Base-by-base conservation (phyloP, 2,888 invertebrate species). In the Spodoptera exigua region DNA sequence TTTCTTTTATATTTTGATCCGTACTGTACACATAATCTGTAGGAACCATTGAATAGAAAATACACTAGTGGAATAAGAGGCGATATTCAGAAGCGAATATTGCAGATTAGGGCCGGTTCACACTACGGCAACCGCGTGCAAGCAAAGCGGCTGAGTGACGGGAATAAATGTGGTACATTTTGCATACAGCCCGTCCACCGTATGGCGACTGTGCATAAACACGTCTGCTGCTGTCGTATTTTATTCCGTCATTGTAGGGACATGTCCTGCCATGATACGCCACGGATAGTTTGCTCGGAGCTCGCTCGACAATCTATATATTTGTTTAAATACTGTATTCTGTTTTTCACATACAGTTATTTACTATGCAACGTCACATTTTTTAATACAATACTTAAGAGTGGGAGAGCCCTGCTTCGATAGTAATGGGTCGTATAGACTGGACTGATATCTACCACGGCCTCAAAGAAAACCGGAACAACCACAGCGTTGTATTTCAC, bases 141-240 rank as follows among this genome's bases (percentile, higher is more conserved):
- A 10, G 27, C 14, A 41, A 52, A 59, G 32, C 43, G 43, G 13
- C 53, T 51, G 55, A 56, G 41, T 51, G 70, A 61, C 62, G 55
- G 55, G 62, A 74, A 66, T 74, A 66, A 70, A 70, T 60, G 62
- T 65, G 53, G 62, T 55, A 55, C 43, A 60, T 74, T 74, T 74
- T 65, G 45, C 65, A 65, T 70, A 62, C 43, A 55, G 37, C 48
- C 43, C 45, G 40, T 11, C 41, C 46, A 32, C 53, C 54, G 18
- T 41, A 62, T 46, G 44, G 45, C 39, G 14, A 43, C 39, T 32
- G 27, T 48, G 43, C 59, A 49, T 58, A 53, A 48, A 57, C 55
- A 60, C 35, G 44, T 49, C 18, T 67, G 21, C 40, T 5, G 47
- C 27, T 41, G 53, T 43, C 16, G 37, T 59, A 64, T 68, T 56